Evolutionary conservation across 2,113 vertebrate species (phyloP).

Genomic region (Salvator merianae): DNA sequence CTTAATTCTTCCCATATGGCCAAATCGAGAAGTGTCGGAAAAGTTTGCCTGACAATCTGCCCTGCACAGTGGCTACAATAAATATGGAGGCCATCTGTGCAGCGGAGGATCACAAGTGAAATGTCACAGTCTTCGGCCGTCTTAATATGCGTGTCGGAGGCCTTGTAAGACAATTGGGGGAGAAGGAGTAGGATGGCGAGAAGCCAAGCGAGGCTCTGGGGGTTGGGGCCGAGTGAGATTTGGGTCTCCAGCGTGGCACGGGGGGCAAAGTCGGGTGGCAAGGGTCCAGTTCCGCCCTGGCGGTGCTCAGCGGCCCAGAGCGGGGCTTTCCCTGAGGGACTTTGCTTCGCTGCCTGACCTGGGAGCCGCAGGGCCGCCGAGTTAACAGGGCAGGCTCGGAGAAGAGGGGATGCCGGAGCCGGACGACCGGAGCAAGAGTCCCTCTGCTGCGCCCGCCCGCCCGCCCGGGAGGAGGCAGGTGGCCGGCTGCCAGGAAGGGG

Average conservation of each 20-base stretch:
- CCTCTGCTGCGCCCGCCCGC: neutral
- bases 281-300: constrained; percentile 9
- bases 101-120: neutral
- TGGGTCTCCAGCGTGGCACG: neutral
- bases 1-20: constrained; percentile 57
- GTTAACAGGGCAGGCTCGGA: neutral
- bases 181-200: neutral
- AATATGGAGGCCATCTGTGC: constrained; percentile 40
- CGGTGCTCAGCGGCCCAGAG: constrained; percentile 17
- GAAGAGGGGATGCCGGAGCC: neutral
- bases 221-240: constrained; percentile 35
- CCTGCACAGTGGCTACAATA: constrained; percentile 54
- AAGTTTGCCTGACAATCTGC: constrained; percentile 40
- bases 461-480: neutral
- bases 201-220: neutral
- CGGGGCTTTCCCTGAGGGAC: constrained; percentile 23
- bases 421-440: too few relatives aligned
- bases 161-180: neutral
- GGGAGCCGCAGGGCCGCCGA: neutral
- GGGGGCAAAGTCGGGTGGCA: neutral
- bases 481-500: neutral
- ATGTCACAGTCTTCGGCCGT: constrained; percentile 5
- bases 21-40: constrained; percentile 37
- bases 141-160: too few relatives aligned
- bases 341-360: neutral